These are phyloP conservation scores for Diarsia mendica DNA, from an alignment of 2,888 invertebrate genomes.

Conservation along the genomic window DNA sequence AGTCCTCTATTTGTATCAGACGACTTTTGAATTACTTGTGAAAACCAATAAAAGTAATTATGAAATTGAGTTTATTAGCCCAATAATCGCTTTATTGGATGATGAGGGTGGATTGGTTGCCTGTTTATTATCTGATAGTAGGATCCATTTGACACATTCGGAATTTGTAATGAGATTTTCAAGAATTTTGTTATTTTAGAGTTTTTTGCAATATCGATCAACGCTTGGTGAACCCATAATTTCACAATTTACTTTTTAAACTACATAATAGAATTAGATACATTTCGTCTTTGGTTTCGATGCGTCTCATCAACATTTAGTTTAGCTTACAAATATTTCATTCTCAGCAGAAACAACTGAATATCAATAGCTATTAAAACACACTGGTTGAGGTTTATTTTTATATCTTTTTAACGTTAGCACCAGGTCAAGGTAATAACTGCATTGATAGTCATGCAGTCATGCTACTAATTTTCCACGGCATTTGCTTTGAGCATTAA, in stretches of 20 bases:
- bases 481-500: conserved; percentile 50
- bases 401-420: neutral
- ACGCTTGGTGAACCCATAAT: neutral
- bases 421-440: conserved; percentile 53
- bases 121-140: neutral
- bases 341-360: neutral
- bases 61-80: neutral
- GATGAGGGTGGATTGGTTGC: too few species aligned
- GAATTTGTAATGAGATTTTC: neutral
- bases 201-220: neutral
- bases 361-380: neutral
- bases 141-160: neutral
- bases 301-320: conserved; percentile 5
- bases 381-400: neutral
- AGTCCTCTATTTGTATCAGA: conserved; percentile 66
- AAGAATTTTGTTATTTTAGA: neutral
- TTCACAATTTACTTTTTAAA: conserved; percentile 1
- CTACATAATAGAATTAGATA: conserved; percentile 4
- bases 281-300: neutral
- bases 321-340: conserved; percentile 4
- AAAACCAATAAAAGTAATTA: conserved; percentile 42
- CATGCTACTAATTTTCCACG: conserved; percentile 41
- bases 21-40: conserved; percentile 61
- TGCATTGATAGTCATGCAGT: conserved; percentile 47
- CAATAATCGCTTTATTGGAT: neutral